Evolutionary conservation across 2,797 vertebrate species (phyloP).

Genomic region (Telmatherina bonti): DNA sequence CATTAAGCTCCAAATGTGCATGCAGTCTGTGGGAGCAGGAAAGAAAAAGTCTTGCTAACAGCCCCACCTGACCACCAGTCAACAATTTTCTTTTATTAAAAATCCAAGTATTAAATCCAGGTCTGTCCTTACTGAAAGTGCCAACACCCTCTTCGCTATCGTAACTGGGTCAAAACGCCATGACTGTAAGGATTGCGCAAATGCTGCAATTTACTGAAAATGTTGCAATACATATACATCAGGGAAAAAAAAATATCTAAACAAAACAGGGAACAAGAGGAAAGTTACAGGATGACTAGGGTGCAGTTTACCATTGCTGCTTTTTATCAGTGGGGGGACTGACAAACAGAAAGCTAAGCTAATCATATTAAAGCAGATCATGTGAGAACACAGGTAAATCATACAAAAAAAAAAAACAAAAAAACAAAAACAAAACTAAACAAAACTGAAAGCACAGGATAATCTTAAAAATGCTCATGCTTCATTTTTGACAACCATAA

Average conservation of each 20-base stretch:
- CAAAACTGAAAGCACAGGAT: not conserved
- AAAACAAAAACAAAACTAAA: too few relatives aligned
- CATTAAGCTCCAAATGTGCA: not conserved
- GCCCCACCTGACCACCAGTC: not conserved
- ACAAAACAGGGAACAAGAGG: not conserved
- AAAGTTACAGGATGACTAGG: not conserved
- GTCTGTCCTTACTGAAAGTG: not conserved
- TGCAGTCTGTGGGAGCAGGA: not conserved
- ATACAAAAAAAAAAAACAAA: not conserved
- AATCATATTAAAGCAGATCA: constrained; percentile 1
- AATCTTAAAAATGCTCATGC: not conserved
- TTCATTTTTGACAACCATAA: not conserved
- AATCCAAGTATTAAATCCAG: constrained; percentile 17
- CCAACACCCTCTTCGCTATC: constrained; percentile 36
- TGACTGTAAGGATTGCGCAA: constrained; percentile 25
- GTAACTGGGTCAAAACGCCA: constrained; percentile 45
- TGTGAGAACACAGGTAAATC: not conserved
- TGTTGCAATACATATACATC: not conserved
- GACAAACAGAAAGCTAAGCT: not conserved
- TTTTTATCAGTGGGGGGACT: not conserved
- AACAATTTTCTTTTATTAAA: not conserved
- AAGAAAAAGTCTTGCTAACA: not conserved
- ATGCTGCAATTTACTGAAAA: constrained; percentile 13
- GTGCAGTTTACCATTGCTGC: not conserved
- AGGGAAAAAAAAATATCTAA: not conserved